Percentiles rank a stretch among this genome's conserved stretches.
Evolutionary conservation across 1,140 invertebrate species (phyloP).

Genomic region (Elysia chlorotica): DNA sequence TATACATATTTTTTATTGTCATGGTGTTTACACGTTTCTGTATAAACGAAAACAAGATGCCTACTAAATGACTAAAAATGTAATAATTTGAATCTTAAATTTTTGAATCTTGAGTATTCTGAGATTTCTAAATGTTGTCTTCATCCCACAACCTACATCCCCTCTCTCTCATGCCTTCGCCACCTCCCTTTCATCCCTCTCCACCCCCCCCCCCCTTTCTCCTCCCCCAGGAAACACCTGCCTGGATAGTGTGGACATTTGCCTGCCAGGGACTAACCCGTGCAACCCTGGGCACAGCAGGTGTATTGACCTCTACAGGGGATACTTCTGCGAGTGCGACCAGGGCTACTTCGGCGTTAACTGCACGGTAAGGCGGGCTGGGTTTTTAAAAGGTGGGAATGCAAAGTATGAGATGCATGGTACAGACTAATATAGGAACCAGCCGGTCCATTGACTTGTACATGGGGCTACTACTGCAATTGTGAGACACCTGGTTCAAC

Average conservation of each 20-base stretch:
- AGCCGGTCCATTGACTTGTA: too few relatives aligned
- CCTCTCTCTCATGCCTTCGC: not conserved
- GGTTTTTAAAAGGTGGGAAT: too few relatives aligned
- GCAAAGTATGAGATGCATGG: too few relatives aligned
- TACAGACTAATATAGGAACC: too few relatives aligned
- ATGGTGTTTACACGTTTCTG: too few relatives aligned
- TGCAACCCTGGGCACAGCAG: not conserved
- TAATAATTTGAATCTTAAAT: too few relatives aligned
- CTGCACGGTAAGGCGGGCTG: not conserved
- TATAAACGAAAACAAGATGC: too few relatives aligned
- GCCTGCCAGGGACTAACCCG: not conserved
- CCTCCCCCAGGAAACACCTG: not conserved
- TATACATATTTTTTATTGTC: too few relatives aligned
- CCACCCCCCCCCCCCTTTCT: not conserved
- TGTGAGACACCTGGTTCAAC: too few relatives aligned
- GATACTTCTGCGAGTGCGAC: not conserved
- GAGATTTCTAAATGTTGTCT: not conserved
- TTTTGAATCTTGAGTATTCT: not conserved
- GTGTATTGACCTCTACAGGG: constrained; percentile 1
- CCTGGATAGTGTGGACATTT: constrained; percentile 1
- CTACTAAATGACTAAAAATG: too few relatives aligned
- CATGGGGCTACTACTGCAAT: too few relatives aligned
- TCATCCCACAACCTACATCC: too few relatives aligned
- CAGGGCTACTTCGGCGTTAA: not conserved
- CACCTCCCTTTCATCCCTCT: not conserved